These are phyloP conservation scores for Crotalus tigris DNA, from an alignment of 2,113 vertebrate species.

Conservation along the genomic window DNA sequence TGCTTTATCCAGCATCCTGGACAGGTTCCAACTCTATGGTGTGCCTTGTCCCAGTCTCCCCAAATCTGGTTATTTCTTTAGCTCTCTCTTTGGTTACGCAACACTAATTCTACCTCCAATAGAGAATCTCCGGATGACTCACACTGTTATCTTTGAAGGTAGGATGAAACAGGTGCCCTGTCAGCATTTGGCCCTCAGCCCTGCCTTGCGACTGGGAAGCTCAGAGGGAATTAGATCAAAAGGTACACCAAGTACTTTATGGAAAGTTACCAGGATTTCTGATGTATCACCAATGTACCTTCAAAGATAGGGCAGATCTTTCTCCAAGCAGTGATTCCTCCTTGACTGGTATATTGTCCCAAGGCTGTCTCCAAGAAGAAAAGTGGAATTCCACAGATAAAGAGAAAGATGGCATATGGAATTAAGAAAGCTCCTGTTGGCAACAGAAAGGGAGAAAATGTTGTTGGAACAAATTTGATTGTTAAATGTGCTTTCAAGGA, in stretches of 20 bases:
- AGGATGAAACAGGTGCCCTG: neutral
- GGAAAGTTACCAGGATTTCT: slow-evolving; percentile 7
- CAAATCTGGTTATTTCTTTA: neutral
- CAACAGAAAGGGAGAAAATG: neutral
- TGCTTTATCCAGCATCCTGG: neutral
- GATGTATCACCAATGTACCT: slow-evolving; percentile 68
- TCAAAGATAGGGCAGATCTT: slow-evolving; percentile 93
- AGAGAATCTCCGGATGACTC: neutral
- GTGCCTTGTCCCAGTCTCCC: neutral
- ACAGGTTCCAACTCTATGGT: neutral
- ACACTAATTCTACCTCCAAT: neutral
- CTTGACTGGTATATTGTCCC: slow-evolving; percentile 91
- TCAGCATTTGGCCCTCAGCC: neutral
- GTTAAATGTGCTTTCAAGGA: neutral
- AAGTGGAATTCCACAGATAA: slow-evolving; percentile 85
- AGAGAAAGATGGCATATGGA: slow-evolving; percentile 88
- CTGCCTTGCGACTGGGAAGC: neutral
- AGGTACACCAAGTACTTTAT: neutral
- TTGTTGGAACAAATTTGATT: slow-evolving; percentile 5
- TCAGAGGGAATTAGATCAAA: neutral
- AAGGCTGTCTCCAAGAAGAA: slow-evolving; percentile 88
- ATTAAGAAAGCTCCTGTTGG: slow-evolving; percentile 87
- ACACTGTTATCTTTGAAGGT: neutral
- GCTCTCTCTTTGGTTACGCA: neutral
- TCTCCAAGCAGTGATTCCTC: slow-evolving; percentile 88